Evolutionary conservation across 2,797 vertebrate species (phyloP).

Genomic region (Myotis daubentonii): DNA sequence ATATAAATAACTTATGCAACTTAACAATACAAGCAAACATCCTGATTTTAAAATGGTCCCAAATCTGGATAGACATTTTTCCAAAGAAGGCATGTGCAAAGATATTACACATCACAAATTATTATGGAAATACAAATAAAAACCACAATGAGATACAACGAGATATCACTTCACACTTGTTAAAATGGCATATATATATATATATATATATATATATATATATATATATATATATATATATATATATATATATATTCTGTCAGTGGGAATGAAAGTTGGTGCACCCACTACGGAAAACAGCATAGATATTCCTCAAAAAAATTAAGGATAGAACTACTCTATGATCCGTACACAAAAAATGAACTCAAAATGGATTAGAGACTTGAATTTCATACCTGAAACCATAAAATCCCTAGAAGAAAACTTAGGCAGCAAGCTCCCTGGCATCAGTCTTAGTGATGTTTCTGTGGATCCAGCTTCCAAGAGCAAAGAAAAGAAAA

Average conservation of each 20-base stretch:
- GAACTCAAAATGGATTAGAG: not conserved
- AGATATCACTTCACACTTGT: not conserved
- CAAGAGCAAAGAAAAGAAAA: not conserved
- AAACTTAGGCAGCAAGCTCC: not conserved
- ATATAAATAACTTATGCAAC: not conserved
- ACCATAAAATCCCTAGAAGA: not conserved
- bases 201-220: no score
- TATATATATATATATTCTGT: no score
- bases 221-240: no score
- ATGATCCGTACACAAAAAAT: not conserved
- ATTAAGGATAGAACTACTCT: no score
- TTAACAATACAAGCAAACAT: not conserved
- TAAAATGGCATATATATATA: no score
- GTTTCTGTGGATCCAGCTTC: not conserved
- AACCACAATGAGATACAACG: not conserved
- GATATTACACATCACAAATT: not conserved
- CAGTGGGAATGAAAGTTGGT: not conserved
- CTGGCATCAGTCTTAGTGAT: not conserved
- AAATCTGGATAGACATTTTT: not conserved
- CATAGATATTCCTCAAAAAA: not conserved
- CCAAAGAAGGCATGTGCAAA: not conserved
- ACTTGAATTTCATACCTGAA: not conserved
- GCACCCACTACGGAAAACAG: not conserved
- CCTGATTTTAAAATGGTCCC: not conserved
- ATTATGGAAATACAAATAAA: not conserved